Base-by-base conservation (phyloP, 2,113 vertebrate species). In the Callospermophilus lateralis region DNA sequence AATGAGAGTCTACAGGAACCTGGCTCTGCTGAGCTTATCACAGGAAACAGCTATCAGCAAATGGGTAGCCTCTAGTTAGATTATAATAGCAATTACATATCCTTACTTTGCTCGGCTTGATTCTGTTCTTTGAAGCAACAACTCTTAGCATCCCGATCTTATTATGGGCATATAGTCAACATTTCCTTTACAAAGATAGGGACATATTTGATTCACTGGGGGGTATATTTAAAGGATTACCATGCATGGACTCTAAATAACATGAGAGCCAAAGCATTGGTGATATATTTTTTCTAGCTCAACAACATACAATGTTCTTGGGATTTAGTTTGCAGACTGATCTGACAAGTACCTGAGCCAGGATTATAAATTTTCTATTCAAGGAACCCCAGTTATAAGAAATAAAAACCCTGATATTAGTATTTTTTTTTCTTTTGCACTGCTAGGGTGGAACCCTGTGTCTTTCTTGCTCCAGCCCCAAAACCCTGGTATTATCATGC, bases 81-180 rank as follows among this genome's bases (percentile, higher is more conserved):
- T 45, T n/a, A 76, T 39, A 42, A 81, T 30, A 42, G n/a, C 37
- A 48, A 83, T 42, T 8, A 13, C 26, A 51, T 76, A 70, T 32
- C 28, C 19, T 39, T 24, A 3, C 16, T 79, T 79, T 53, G 6
- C 1, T 28, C 17, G 45, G 11, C 83, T 85, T 51, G 28, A 48
- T 90, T 93, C 77, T 96, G 42, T 88, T 89, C 42, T 65, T 74
- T 79, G n/a, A 78, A 94, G 77, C 81, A 86, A 87, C 30, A 89
- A 20, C 58, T 67, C 81, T 63, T 12, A 10, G 26, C 32, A 51
- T 55, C 55, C 53, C 79, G 20, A 26, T 95, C 37, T 88, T 81
- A 22, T 39, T 37, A 13, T 3, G 30, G 78, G 68, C 22, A 55
- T 80, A 73, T 68, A 77, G 37, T 63, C 81, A 88, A 42, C 4